phyloP scores from a whole-genome alignment of 2,797 vertebrate species.

The Silurus aristotelis region DNA sequence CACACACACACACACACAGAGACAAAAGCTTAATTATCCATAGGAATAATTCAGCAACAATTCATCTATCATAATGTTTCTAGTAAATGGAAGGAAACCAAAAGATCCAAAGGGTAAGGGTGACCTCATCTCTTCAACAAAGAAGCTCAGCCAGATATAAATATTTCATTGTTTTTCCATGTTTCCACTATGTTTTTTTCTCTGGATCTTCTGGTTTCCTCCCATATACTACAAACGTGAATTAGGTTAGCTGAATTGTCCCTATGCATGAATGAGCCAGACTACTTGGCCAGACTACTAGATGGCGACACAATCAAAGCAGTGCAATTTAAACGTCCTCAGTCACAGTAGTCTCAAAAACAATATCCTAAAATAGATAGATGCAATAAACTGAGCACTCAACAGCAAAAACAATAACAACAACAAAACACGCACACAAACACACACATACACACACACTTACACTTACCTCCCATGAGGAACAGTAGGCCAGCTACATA shows the following conservation, averaged over 20 bases:
- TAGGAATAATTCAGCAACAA: not conserved
- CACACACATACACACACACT: not conserved
- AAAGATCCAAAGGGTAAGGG: not conserved
- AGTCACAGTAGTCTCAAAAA: not conserved
- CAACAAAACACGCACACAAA: not conserved
- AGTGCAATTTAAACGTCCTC: not conserved
- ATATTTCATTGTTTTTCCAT: too few relatives aligned
- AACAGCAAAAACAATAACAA: not conserved
- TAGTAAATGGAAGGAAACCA: not conserved
- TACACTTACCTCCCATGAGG: conserved; percentile 89
- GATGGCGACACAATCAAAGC: conserved; percentile 40
- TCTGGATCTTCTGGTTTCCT: too few relatives aligned
- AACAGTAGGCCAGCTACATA: conserved; percentile 95
- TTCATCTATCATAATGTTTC: not conserved
- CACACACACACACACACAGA: not conserved
- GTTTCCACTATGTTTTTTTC: too few relatives aligned
- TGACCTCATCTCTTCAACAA: too few relatives aligned
- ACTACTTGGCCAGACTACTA: conserved; percentile 42
- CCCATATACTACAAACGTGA: too few relatives aligned
- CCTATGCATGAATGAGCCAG: too few relatives aligned
- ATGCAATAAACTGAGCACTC: not conserved
- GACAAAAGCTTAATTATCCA: not conserved
- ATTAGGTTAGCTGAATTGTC: too few relatives aligned
- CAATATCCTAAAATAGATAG: not conserved
- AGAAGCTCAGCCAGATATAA: too few relatives aligned